Conservation (phyloP, 2,113 vertebrate species). For the Sinocyclocheilus anshuiensis region DNA sequence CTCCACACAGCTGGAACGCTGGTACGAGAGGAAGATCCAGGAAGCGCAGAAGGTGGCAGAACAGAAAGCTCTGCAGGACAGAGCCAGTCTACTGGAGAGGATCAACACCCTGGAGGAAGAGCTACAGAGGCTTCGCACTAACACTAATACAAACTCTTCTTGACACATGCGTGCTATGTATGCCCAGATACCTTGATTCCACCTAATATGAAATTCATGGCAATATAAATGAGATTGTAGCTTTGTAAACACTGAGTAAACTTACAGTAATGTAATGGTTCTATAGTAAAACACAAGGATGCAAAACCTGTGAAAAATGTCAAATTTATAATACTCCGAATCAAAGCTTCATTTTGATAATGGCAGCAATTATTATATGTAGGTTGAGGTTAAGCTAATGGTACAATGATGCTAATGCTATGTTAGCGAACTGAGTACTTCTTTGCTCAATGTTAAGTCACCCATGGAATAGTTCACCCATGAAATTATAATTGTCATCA, state of each 20-base stretch:
- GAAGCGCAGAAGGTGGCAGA: constrained; percentile 82
- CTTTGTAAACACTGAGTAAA: background rate
- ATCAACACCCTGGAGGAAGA: constrained; percentile 85
- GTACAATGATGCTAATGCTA: too few relatives aligned
- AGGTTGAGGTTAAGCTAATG: background rate
- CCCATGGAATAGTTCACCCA: background rate
- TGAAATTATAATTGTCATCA: background rate
- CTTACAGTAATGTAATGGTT: background rate
- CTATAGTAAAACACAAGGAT: background rate
- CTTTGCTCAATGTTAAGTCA: background rate
- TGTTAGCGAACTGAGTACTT: background rate
- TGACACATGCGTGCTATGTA: background rate
- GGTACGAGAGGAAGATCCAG: constrained; percentile 88
- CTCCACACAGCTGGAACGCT: constrained; percentile 87
- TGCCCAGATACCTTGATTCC: background rate
- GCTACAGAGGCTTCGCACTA: constrained; percentile 81
- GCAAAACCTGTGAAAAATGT: background rate
- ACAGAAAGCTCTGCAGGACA: constrained; percentile 80
- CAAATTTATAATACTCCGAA: background rate
- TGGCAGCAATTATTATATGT: background rate
- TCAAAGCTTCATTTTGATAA: background rate
- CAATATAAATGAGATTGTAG: background rate
- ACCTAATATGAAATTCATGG: background rate
- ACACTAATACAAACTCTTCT: constrained; percentile 71
- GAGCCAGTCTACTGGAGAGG: constrained; percentile 78